These are phyloP conservation scores for Fragum sueziense DNA, from an alignment of 2,888 invertebrate genomes.

Conservation along the genomic window DNA sequence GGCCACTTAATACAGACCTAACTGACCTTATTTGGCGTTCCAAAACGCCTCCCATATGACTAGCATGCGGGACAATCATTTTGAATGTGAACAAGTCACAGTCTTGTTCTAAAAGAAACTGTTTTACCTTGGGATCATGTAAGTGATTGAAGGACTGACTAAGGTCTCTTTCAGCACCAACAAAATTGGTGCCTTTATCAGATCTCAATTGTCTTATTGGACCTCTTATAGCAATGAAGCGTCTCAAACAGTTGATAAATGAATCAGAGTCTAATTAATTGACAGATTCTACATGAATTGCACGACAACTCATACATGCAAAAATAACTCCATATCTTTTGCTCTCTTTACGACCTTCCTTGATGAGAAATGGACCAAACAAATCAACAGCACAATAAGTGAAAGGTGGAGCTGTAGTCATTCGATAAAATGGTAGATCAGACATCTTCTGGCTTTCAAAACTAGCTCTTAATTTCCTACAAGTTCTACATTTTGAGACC, in stretches of 20 bases:
- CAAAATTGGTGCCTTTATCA: too few species aligned
- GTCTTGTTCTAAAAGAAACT: too few species aligned
- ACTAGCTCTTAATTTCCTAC: not conserved
- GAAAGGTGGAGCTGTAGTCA: not conserved
- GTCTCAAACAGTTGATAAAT: not conserved
- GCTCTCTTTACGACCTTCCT: not conserved
- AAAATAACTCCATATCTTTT: not conserved
- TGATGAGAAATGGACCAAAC: not conserved
- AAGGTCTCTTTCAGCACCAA: too few species aligned
- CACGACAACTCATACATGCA: too few species aligned
- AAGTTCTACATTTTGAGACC: not conserved
- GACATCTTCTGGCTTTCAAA: not conserved
- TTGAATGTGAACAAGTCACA: too few species aligned
- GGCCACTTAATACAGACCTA: too few species aligned
- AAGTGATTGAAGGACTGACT: too few species aligned
- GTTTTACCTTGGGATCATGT: too few species aligned
- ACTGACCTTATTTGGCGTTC: too few species aligned
- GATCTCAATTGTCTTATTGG: too few species aligned
- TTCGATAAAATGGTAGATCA: not conserved
- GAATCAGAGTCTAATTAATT: not conserved
- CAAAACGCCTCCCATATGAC: too few species aligned
- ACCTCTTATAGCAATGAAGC: not conserved
- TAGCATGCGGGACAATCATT: too few species aligned
- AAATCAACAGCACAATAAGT: not conserved
- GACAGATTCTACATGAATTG: not conserved